Evolutionary conservation across 2,797 vertebrate species (phyloP).

Genomic region (Avahi laniger): DNA sequence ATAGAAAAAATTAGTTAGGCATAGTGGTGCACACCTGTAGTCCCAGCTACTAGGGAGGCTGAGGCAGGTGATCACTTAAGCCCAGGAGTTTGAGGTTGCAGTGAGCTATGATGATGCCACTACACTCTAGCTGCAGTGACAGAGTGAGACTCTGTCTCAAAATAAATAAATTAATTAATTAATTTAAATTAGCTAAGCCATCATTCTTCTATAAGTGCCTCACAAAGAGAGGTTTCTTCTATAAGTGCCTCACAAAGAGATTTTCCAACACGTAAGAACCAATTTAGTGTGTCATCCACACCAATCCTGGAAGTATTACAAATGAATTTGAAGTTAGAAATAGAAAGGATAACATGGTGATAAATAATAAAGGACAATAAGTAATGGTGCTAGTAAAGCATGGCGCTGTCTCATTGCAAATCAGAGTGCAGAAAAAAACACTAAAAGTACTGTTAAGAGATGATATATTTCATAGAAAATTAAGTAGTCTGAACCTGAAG

Average conservation of each 20-base stretch:
- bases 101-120: neutral
- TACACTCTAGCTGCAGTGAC: neutral
- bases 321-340: neutral
- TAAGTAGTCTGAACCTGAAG: neutral
- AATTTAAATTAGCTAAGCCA: constrained; percentile 1
- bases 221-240: neutral
- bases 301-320: neutral
- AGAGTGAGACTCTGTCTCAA: neutral
- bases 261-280: neutral
- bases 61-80: neutral
- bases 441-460: neutral
- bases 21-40: neutral
- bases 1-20: neutral
- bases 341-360: neutral
- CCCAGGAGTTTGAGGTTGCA: neutral
- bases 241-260: neutral
- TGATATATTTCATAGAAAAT: neutral
- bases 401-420: neutral
- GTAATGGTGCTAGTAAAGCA: neutral
- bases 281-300: neutral
- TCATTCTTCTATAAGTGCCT: neutral
- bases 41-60: neutral
- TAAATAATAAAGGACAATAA: neutral
- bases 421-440: neutral
- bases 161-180: neutral